phyloP scores from a whole-genome alignment of 1,140 invertebrate species.

The Eumeta japonica region DNA sequence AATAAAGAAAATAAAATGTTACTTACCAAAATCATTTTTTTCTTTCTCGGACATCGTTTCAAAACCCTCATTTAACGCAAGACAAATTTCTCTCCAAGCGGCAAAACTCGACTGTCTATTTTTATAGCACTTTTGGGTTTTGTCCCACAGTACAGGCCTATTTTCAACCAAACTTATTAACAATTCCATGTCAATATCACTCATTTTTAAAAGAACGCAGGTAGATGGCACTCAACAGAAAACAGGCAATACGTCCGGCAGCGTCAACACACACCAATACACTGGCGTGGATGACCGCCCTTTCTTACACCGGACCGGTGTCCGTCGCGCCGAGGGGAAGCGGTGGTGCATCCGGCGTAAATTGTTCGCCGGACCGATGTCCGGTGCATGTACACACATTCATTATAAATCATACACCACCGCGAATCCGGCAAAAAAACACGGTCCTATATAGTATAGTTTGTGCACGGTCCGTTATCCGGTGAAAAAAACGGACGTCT shows the following conservation, averaged over 20 bases:
- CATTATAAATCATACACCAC: conserved; percentile 12
- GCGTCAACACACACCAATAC: no score
- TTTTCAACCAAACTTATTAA: no score
- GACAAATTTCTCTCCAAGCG: conserved; percentile 9
- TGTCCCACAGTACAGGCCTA: conserved; percentile 9
- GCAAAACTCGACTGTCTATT: conserved; percentile 8
- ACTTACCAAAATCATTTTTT: no score
- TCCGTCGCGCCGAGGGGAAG: conserved; percentile 14
- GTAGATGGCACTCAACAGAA: no score
- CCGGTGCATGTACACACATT: conserved; percentile 15
- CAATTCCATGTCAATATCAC: conserved; percentile 8
- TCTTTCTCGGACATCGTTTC: no score
- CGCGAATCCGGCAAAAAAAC: conserved; percentile 16
- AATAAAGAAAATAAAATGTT: no score
- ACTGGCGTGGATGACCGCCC: conserved; percentile 10
- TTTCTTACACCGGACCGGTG: conserved; percentile 16
- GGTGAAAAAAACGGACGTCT: no score
- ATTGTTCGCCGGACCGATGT: conserved; percentile 17
- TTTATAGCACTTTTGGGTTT: conserved; percentile 10
- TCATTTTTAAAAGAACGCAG: conserved; percentile 17
- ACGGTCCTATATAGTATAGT: neutral
- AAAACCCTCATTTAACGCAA: conserved; percentile 10
- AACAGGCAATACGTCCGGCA: no score
- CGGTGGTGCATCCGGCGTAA: conserved; percentile 11
- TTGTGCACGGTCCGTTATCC: conserved; percentile 13